A percentile compares a stretch with the other conserved stretches of the same genome.
Conservation (phyloP, 2,113 vertebrate species). For the Myrmecophaga tridactyla region DNA sequence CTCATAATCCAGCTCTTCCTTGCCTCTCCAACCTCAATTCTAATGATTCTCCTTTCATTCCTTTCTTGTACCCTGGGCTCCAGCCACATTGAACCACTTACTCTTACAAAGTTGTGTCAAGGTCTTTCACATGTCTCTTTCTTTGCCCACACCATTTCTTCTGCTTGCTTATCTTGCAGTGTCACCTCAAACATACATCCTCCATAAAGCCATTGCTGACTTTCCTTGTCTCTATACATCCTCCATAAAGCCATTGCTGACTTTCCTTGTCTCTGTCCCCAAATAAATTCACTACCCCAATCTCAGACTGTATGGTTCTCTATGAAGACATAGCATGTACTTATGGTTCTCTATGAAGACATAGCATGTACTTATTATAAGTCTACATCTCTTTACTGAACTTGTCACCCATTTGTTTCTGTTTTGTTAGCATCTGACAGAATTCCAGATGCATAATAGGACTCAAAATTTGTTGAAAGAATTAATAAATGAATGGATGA, state of each 20-base stretch:
- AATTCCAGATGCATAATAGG: neutral
- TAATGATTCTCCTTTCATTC: neutral
- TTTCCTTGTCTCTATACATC: neutral
- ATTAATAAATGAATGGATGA: neutral
- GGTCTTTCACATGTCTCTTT: neutral
- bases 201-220: neutral
- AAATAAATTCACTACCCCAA: neutral
- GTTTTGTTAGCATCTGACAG: neutral
- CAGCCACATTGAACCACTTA: neutral
- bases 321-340: neutral
- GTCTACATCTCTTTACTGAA: neutral
- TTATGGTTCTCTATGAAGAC: neutral
- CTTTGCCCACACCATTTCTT: neutral
- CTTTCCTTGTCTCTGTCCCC: neutral
- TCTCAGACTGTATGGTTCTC: neutral
- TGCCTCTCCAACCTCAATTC: neutral
- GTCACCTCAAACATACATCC: neutral
- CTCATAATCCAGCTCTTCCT: neutral
- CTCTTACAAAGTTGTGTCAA: neutral
- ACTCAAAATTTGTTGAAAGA: slow-evolving; percentile 16
- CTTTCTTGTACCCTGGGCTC: neutral
- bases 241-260: neutral
- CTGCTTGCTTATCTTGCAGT: neutral
- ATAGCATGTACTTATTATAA: neutral
- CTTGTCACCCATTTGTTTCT: neutral